Evolutionary conservation across 2,797 vertebrate species (phyloP).

Genomic region (Fistularia commersonii): DNA sequence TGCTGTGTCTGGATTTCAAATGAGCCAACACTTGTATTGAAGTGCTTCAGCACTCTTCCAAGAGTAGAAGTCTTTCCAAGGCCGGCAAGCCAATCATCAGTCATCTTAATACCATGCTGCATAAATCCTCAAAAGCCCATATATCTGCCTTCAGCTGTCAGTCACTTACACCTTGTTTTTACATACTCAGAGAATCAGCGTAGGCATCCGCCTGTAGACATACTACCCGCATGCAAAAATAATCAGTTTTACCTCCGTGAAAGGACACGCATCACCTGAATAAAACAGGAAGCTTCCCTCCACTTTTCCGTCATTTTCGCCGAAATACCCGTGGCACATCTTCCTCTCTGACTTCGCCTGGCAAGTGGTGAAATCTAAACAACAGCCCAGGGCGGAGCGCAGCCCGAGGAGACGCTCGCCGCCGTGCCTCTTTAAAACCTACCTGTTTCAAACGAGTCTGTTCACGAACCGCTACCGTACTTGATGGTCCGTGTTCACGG

Average conservation of each 20-base stretch:
- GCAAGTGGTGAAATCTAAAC: constrained; percentile 7
- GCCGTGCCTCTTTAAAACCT: constrained; percentile 16
- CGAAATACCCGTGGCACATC: neutral
- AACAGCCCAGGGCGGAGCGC: neutral
- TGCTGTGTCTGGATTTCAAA: constrained; percentile 44
- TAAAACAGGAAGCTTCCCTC: too few species aligned
- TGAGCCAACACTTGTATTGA: constrained; percentile 48
- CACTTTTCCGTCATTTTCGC: too few species aligned
- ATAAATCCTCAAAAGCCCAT: constrained; percentile 33
- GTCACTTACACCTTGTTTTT: constrained; percentile 5
- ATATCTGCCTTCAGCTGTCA: constrained; percentile 28
- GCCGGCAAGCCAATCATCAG: constrained; percentile 55
- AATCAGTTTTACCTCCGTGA: too few species aligned
- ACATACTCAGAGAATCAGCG: constrained; percentile 1
- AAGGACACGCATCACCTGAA: too few species aligned
- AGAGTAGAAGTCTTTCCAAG: constrained; percentile 34
- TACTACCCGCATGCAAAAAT: too few species aligned
- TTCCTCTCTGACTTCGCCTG: neutral
- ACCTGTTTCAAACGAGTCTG: constrained; percentile 25
- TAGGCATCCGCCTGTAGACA: too few species aligned
- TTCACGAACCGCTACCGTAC: constrained; percentile 16
- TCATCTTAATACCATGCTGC: constrained; percentile 23
- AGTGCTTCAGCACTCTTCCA: constrained; percentile 38
- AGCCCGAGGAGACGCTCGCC: constrained; percentile 2
- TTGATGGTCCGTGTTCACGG: constrained; percentile 45